phyloP scores from a whole-genome alignment of 2,888 invertebrate genomes.

The Serripes groenlandicus region DNA sequence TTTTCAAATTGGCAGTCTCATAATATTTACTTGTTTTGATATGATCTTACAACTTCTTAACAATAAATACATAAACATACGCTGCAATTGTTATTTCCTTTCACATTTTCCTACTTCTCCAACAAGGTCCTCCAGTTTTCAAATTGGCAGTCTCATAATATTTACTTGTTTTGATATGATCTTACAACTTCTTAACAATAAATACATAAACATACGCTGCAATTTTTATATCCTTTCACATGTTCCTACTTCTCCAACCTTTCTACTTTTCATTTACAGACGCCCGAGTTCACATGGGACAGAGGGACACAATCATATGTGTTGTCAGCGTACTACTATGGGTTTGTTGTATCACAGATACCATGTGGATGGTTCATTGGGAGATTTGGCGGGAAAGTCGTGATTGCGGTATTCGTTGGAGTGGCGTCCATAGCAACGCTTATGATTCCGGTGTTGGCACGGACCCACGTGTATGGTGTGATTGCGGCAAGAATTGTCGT shows the following conservation, averaged over 20 bases:
- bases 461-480: not conserved
- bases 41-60: no score
- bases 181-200: no score
- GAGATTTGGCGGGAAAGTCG: constrained; percentile 19
- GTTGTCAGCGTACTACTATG: constrained; percentile 9
- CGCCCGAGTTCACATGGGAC: not conserved
- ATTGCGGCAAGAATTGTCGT: not conserved
- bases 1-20: no score
- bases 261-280: not conserved
- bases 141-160: no score
- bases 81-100: no score
- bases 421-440: not conserved
- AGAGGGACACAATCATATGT: not conserved
- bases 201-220: no score
- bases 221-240: not conserved
- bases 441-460: not conserved
- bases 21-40: no score
- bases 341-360: constrained; percentile 9
- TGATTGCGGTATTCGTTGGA: constrained; percentile 1
- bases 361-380: constrained; percentile 13
- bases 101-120: no score
- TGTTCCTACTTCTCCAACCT: not conserved
- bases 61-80: no score
- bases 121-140: no score
- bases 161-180: no score